phyloP scores from a whole-genome alignment of 1,140 invertebrate species.

The Ephestia elutella region DNA sequence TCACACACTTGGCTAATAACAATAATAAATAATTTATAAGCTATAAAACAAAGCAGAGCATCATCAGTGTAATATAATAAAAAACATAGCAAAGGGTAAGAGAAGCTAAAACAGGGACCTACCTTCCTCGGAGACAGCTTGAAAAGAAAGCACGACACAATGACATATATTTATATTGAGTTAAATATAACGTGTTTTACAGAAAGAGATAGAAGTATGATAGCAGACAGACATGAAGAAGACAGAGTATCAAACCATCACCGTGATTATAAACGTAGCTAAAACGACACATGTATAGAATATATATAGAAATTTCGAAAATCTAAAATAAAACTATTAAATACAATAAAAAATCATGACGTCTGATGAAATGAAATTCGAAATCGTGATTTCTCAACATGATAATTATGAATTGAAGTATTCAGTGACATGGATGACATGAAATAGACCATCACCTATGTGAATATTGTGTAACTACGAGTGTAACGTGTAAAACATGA shows the following conservation, averaged over 20 bases:
- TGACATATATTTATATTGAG: background rate
- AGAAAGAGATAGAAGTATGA: slow-evolving; percentile 23
- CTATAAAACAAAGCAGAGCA: slow-evolving; percentile 28
- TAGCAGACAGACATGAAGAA: slow-evolving; percentile 26
- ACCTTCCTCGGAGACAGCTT: slow-evolving; percentile 46
- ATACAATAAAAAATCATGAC: slow-evolving; percentile 17
- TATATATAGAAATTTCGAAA: background rate
- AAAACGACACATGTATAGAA: background rate
- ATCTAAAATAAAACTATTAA: background rate
- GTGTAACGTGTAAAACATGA: slow-evolving; percentile 33
- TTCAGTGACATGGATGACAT: slow-evolving; percentile 3
- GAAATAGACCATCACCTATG: slow-evolving; percentile 33
- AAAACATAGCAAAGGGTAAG: background rate
- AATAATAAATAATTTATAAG: slow-evolving; percentile 15
- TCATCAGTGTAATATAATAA: background rate
- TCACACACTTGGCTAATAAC: background rate
- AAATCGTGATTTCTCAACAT: slow-evolving; percentile 9
- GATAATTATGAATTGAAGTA: slow-evolving; percentile 9
- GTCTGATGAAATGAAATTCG: slow-evolving; percentile 17
- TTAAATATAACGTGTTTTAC: slow-evolving; percentile 11
- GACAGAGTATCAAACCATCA: slow-evolving; percentile 69
- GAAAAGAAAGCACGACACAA: slow-evolving; percentile 26
- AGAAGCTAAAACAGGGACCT: slow-evolving; percentile 29
- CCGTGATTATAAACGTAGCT: slow-evolving; percentile 38
- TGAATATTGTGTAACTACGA: slow-evolving; percentile 8